phyloP scores from a whole-genome alignment of 2,113 vertebrate genomes.

The Macquaria australasica region DNA sequence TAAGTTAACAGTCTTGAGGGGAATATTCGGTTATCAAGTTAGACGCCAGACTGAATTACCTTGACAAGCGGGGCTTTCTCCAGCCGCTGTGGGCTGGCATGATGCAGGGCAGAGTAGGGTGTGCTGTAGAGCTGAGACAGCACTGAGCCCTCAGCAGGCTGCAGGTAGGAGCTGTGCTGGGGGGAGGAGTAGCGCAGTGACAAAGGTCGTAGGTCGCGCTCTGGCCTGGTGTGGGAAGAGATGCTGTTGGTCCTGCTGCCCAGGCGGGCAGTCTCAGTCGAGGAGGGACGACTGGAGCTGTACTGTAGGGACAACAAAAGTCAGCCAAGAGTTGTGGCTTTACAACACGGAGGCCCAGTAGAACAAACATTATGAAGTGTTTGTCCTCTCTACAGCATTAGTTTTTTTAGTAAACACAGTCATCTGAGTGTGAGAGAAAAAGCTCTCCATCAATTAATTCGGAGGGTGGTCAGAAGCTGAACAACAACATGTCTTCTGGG shows the following conservation, averaged over 20 bases:
- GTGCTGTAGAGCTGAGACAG: slow-evolving; percentile 85
- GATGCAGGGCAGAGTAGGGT: slow-evolving; percentile 77
- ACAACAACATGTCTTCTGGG: slow-evolving; percentile 49
- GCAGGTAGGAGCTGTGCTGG: slow-evolving; percentile 75
- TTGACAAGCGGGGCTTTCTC: slow-evolving; percentile 82
- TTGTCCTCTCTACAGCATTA: not conserved
- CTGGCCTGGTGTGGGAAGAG: slow-evolving; percentile 81
- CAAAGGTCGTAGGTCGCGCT: slow-evolving; percentile 67
- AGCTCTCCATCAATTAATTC: slow-evolving; percentile 29
- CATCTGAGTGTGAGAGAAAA: not conserved
- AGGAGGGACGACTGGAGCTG: slow-evolving; percentile 82
- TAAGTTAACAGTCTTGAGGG: slow-evolving; percentile 54
- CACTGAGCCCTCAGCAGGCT: slow-evolving; percentile 46
- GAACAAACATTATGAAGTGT: not conserved
- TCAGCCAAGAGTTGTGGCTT: slow-evolving; percentile 29
- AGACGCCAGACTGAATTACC: slow-evolving; percentile 73
- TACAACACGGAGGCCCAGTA: not conserved
- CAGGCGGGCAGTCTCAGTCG: slow-evolving; percentile 74
- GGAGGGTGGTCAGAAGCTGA: slow-evolving; percentile 39
- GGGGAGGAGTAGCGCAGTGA: slow-evolving; percentile 81
- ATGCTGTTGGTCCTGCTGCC: slow-evolving; percentile 83
- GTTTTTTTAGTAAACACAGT: slow-evolving; percentile 5
- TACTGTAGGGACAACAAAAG: slow-evolving; percentile 78
- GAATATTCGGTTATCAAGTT: slow-evolving; percentile 61
- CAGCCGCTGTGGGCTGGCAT: slow-evolving; percentile 49